Percentiles rank a stretch among this genome's conserved stretches.
phyloP scores from a whole-genome alignment of 64 coral and sea anemone genomes.

The Hydrozoanthus tunicans region DNA sequence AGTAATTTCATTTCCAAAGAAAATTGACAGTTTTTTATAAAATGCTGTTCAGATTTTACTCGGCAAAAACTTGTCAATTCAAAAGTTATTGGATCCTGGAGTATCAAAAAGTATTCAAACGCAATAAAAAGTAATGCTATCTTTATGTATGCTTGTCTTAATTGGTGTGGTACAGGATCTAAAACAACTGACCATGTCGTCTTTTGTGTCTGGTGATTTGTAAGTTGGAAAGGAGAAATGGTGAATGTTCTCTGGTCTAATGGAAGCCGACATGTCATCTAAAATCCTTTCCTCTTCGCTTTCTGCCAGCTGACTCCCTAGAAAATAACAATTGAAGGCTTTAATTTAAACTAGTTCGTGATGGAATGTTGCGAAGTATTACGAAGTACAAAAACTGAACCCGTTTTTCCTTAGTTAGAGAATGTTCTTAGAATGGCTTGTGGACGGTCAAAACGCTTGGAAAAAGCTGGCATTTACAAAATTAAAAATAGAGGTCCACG shows the following conservation, averaged over 20 bases:
- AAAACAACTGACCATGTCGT: conserved; percentile 76
- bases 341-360: background rate
- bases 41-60: too few relatives aligned
- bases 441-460: too few relatives aligned
- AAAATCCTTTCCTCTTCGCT: conserved; percentile 87
- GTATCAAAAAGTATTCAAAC: too few relatives aligned
- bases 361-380: background rate
- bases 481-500: too few relatives aligned
- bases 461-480: too few relatives aligned
- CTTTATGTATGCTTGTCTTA: background rate
- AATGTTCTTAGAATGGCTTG: too few relatives aligned
- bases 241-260: conserved; percentile 49
- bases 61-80: too few relatives aligned
- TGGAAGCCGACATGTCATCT: conserved; percentile 38
- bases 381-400: background rate
- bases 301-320: conserved; percentile 89
- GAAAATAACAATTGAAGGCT: background rate
- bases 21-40: too few relatives aligned
- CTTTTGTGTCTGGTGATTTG: conserved; percentile 89
- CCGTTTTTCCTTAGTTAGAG: background rate
- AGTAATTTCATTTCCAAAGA: too few relatives aligned
- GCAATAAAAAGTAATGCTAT: too few relatives aligned
- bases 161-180: background rate
- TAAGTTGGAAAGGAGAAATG: conserved; percentile 86
- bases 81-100: too few relatives aligned